Base-by-base conservation (phyloP, 2,888 invertebrate species). In the Machimus atricapillus region DNA sequence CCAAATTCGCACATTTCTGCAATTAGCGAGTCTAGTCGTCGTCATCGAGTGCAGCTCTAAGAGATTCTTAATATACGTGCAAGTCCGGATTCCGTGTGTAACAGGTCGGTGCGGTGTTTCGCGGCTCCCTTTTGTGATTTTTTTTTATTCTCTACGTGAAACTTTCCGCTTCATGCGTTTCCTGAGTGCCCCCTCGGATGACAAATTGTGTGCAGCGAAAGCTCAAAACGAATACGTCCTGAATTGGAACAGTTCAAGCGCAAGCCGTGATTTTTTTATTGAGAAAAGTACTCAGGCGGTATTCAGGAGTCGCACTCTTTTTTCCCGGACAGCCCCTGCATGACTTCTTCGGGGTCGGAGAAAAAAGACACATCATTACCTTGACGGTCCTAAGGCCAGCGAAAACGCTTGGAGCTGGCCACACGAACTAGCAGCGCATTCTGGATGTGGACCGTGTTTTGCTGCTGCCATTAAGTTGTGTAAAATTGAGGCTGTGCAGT, bases 401-500 rank as follows among this genome's bases (percentile, higher is more conserved):
- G 66, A 66, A 66, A 66, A 23, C 23, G 23, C 37, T 76, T 78
- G 19, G 19, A 43, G 23, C 43, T 81, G 81, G 81, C 31, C 81
- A 81, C 66, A 66, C 66, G 66, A 66, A 19, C 7, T 52, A 81
- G 7, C 81, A 56, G 81, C 81, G 58, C 81, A n/a, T 81, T 56
- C 27, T 66, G 27, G 66, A 27, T 81, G 23, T 58, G 81, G 52
- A 81, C 81, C 27, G 66, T 66, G 66, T 66, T 66, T 66, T 12
- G 66, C 19, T 16, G 56, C 56, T 34, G 81, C 81, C 58, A 81
- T 81, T 81, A 34, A 81, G 58, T 58, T 81, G 27, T 81, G 81
- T 58, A 34, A 56, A 81, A 5, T 56, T 81, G 34, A 81, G 56
- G 81, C 19, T 56, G 81, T 34, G 27, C 34, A 34, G 81, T 56